phyloP scores from a whole-genome alignment of 2,113 vertebrate genomes.

The Pseudopipra pipra region DNA sequence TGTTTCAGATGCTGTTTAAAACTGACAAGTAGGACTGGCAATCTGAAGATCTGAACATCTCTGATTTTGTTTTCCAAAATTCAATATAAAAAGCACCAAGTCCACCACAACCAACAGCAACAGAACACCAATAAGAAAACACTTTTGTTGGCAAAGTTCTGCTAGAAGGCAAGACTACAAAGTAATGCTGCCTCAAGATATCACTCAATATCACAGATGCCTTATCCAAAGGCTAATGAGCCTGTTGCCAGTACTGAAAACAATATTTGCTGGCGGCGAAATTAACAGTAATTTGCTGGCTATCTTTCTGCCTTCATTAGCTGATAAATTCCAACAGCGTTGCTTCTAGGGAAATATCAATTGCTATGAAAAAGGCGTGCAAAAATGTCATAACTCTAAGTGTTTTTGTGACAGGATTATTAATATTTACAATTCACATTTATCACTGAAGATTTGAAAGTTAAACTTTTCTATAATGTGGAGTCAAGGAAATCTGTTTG shows the following conservation, averaged over 20 bases:
- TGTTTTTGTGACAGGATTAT: constrained; percentile 7
- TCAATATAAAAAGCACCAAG: not conserved
- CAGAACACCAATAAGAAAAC: not conserved
- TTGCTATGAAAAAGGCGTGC: not conserved
- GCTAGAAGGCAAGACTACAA: not conserved
- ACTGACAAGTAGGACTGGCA: not conserved
- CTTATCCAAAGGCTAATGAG: not conserved
- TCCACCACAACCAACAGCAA: not conserved
- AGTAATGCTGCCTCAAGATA: not conserved
- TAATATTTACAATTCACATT: constrained; percentile 35
- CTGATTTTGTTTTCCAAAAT: not conserved
- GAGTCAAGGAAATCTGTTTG: not conserved
- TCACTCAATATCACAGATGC: not conserved
- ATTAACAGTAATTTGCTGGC: not conserved
- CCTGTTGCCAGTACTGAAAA: not conserved
- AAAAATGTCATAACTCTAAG: constrained; percentile 8
- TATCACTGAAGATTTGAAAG: not conserved
- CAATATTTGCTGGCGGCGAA: not conserved
- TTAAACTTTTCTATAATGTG: not conserved
- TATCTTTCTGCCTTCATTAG: constrained; percentile 14
- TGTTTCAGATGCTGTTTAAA: not conserved
- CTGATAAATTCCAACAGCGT: constrained; percentile 11
- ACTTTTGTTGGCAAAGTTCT: not conserved
- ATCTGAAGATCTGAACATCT: not conserved
- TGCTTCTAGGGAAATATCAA: constrained; percentile 14